These are phyloP conservation scores for Bruchidius siliquastri DNA, from an alignment of 2,888 invertebrate genomes.

Conservation along the genomic window DNA sequence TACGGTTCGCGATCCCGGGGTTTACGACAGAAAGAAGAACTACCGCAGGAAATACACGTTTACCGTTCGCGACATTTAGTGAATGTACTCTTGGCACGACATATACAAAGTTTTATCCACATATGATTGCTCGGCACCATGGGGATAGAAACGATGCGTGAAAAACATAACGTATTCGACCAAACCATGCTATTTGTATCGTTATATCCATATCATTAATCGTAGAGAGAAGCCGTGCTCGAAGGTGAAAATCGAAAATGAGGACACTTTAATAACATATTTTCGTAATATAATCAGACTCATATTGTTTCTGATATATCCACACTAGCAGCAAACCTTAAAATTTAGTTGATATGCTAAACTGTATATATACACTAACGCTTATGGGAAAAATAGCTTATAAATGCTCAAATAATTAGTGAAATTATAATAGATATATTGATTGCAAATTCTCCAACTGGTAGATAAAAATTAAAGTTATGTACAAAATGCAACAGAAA, in stretches of 20 bases:
- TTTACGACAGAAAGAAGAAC: background rate
- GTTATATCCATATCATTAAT: background rate
- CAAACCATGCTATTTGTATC: background rate
- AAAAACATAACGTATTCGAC: background rate
- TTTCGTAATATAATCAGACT: background rate
- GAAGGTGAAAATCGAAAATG: background rate
- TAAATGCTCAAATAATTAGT: too few species aligned
- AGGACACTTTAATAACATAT: background rate
- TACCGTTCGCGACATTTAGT: background rate
- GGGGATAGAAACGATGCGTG: background rate
- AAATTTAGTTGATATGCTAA: background rate
- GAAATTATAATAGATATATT: too few species aligned
- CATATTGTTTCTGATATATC: background rate
- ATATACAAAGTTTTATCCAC: background rate
- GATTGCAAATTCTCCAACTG: too few species aligned
- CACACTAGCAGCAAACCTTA: background rate
- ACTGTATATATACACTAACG: too few species aligned
- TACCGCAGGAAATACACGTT: background rate
- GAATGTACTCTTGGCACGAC: background rate
- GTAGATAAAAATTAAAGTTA: too few species aligned
- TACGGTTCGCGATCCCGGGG: background rate
- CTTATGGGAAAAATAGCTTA: too few species aligned
- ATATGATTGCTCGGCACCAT: background rate
- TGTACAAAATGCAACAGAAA: too few species aligned
- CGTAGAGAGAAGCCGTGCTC: background rate